Evolutionary conservation across 2,797 vertebrate species (phyloP).

Genomic region (Hapalemur alaotrensis): DNA sequence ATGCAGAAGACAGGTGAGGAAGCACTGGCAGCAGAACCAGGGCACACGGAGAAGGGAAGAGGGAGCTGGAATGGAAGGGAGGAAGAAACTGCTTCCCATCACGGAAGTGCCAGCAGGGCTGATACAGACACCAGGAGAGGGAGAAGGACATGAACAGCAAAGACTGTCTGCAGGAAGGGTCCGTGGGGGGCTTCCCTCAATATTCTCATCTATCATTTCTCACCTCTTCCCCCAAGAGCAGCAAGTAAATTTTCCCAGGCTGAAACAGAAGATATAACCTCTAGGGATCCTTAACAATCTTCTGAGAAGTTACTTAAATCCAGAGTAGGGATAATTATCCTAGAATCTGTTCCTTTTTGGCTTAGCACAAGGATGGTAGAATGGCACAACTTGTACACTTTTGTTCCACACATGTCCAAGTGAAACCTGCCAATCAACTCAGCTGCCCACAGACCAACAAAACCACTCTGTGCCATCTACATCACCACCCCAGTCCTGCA

Average conservation of each 20-base stretch:
- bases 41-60: no score
- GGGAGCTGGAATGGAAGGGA: not conserved
- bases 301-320: not conserved
- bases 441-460: not conserved
- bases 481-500: not conserved
- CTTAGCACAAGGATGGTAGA: not conserved
- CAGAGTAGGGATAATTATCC: not conserved
- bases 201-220: not conserved
- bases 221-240: not conserved
- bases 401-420: not conserved
- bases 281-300: not conserved
- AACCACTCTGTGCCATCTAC: no score
- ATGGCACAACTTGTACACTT: not conserved
- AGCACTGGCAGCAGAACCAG: not conserved
- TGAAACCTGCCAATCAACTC: not conserved
- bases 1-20: not conserved
- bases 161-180: not conserved
- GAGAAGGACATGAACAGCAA: not conserved
- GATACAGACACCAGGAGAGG: accelerated
- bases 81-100: not conserved
- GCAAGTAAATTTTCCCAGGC: not conserved
- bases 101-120: not conserved
- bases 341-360: not conserved
- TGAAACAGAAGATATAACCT: not conserved
- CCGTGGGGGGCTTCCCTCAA: no score